Conservation (phyloP, 2,888 invertebrate species). For the Dolomedes plantarius region DNA sequence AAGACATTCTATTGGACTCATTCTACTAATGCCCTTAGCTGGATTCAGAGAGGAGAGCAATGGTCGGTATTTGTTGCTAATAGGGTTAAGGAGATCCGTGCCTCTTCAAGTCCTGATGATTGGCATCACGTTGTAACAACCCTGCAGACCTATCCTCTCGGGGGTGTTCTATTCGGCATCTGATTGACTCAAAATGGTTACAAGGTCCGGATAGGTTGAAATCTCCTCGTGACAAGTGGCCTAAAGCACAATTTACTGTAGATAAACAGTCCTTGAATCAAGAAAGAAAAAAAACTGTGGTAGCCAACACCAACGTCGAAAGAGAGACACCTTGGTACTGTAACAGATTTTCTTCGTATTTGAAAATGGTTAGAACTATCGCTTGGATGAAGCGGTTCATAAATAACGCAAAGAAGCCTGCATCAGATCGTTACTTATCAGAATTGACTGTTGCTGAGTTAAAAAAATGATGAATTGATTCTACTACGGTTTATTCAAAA, state of each 20-base stretch:
- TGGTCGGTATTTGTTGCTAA: slow-evolving; percentile 3
- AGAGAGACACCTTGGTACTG: slow-evolving; percentile 9
- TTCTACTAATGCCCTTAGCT: slow-evolving; percentile 7
- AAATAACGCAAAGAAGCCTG: background rate
- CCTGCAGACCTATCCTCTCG: slow-evolving; percentile 1
- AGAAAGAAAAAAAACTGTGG: background rate
- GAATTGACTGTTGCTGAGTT: background rate
- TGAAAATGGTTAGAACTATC: background rate
- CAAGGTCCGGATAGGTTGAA: background rate
- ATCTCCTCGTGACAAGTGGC: background rate
- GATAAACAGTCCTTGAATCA: slow-evolving; percentile 6
- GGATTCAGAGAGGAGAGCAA: slow-evolving; percentile 2
- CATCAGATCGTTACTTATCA: background rate
- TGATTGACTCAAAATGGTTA: background rate
- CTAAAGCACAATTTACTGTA: background rate
- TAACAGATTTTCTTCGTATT: background rate
- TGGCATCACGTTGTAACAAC: background rate
- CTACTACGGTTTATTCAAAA: background rate
- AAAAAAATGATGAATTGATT: background rate
- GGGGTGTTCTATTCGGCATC: background rate
- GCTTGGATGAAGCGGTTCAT: background rate
- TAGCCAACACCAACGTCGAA: background rate
- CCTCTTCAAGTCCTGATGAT: background rate
- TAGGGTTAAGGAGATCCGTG: slow-evolving; percentile 7
- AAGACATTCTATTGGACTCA: slow-evolving; percentile 14